These are phyloP conservation scores for Deroplatys truncata DNA, from an alignment of 2,888 invertebrate genomes.

Conservation along the genomic window DNA sequence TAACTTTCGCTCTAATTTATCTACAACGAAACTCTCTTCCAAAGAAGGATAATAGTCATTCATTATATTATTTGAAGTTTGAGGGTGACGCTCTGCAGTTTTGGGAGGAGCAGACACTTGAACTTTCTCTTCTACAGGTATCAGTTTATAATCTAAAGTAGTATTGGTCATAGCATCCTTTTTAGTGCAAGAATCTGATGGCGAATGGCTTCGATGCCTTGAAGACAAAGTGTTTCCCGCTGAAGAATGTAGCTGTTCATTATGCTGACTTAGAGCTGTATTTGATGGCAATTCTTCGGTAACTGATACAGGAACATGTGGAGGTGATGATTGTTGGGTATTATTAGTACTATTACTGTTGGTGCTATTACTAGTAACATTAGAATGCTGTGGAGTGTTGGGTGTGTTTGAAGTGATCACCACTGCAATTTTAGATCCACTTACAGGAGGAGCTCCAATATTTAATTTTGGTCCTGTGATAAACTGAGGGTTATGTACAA, in stretches of 20 bases:
- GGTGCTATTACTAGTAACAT: background rate
- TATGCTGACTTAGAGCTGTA: background rate
- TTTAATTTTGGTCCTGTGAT: slow-evolving; percentile 28
- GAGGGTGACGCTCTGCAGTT: background rate
- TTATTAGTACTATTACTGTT: background rate
- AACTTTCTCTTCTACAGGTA: slow-evolving; percentile 21
- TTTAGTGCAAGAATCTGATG: slow-evolving; percentile 26
- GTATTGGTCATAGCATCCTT: slow-evolving; percentile 35
- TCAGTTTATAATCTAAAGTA: slow-evolving; percentile 27
- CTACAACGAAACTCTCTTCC: slow-evolving; percentile 22
- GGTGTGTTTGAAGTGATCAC: background rate
- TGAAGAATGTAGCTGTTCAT: background rate
- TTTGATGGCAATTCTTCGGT: background rate
- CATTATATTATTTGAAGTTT: background rate
- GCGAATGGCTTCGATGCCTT: background rate
- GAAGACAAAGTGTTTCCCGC: background rate
- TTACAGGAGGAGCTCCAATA: slow-evolving; percentile 31
- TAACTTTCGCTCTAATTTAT: slow-evolving; percentile 17
- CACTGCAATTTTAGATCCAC: slow-evolving; percentile 25
- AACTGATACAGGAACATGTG: background rate
- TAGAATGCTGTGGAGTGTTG: background rate
- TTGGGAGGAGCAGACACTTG: background rate
- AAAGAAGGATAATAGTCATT: slow-evolving; percentile 24
- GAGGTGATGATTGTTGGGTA: background rate
- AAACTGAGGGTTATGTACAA: slow-evolving; percentile 21